Evolutionary conservation across 2,797 vertebrate genomes (phyloP).

Genomic region (Acridotheres tristis): DNA sequence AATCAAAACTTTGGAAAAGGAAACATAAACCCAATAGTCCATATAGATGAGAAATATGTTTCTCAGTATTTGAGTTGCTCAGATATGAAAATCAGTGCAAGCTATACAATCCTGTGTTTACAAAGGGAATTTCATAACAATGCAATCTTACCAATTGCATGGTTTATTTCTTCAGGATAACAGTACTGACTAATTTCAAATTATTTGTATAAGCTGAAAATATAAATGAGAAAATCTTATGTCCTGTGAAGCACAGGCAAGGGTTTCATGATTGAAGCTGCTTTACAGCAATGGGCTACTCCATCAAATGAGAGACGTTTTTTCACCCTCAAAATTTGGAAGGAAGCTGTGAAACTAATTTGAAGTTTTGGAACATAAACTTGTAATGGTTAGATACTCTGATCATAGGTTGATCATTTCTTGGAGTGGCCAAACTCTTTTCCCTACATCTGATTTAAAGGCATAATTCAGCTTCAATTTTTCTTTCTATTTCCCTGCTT

Average conservation of each 20-base stretch:
- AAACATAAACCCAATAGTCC: slow-evolving; percentile 50
- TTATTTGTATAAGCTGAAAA: background rate
- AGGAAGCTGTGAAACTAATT: background rate
- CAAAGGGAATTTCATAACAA: slow-evolving; percentile 3
- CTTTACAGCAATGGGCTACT: background rate
- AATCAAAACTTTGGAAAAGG: slow-evolving; percentile 57
- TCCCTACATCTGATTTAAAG: background rate
- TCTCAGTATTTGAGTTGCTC: slow-evolving; percentile 38
- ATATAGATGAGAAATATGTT: slow-evolving; percentile 41
- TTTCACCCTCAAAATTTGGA: background rate
- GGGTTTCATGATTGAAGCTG: background rate
- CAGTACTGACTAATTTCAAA: background rate
- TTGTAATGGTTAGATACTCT: background rate
- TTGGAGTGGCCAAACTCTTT: background rate
- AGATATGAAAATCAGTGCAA: slow-evolving; percentile 42
- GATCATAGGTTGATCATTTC: background rate
- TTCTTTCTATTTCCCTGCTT: background rate
- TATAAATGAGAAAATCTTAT: background rate
- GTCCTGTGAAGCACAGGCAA: background rate
- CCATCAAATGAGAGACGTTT: background rate
- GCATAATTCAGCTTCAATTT: background rate
- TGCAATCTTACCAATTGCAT: background rate
- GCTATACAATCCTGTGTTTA: background rate
- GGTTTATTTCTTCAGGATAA: slow-evolving; percentile 18
- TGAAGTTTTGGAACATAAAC: background rate